Percentiles rank a stretch among this genome's conserved stretches.
These are phyloP conservation scores for Oscheius sp. DNA, from an alignment of 2,888 invertebrate genomes.

Conservation along the genomic window DNA sequence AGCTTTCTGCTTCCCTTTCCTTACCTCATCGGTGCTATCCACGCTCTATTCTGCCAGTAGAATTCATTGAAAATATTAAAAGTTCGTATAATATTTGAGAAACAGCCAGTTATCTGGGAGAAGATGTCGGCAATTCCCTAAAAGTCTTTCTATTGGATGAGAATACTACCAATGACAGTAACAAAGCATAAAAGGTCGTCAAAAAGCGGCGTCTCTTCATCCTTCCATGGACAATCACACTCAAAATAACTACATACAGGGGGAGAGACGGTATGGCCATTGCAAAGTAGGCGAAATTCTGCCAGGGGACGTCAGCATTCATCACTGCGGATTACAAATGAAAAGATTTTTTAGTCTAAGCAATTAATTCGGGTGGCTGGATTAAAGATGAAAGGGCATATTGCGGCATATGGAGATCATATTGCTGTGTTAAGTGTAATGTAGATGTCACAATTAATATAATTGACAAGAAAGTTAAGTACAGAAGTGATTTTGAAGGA, in stretches of 20 bases:
- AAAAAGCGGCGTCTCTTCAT: background rate
- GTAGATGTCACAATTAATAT: too few species aligned
- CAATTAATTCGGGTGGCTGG: too few species aligned
- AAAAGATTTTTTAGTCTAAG: too few species aligned
- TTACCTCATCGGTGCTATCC: slow-evolving; percentile 1
- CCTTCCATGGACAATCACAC: background rate
- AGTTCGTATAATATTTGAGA: slow-evolving; percentile 7
- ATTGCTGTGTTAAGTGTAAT: too few species aligned
- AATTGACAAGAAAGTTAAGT: too few species aligned
- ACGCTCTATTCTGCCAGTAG: slow-evolving; percentile 5
- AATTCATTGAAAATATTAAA: background rate
- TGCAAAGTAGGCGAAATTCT: slow-evolving; percentile 4
- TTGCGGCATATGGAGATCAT: too few species aligned
- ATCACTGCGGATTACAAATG: background rate
- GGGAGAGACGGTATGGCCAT: slow-evolving; percentile 4
- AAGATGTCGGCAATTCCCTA: slow-evolving; percentile 13
- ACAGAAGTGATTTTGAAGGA: too few species aligned
- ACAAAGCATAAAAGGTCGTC: slow-evolving; percentile 8
- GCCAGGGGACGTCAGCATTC: slow-evolving; percentile 2
- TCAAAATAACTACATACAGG: background rate
- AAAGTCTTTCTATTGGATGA: background rate
- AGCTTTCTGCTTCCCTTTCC: too few species aligned
- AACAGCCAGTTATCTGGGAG: background rate
- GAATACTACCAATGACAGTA: background rate
- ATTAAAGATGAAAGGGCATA: too few species aligned